A percentile compares a stretch with the other conserved stretches of the same genome.
Conservation (phyloP, 2,797 vertebrate genomes). For the Parauchenoglanis ngamensis region DNA sequence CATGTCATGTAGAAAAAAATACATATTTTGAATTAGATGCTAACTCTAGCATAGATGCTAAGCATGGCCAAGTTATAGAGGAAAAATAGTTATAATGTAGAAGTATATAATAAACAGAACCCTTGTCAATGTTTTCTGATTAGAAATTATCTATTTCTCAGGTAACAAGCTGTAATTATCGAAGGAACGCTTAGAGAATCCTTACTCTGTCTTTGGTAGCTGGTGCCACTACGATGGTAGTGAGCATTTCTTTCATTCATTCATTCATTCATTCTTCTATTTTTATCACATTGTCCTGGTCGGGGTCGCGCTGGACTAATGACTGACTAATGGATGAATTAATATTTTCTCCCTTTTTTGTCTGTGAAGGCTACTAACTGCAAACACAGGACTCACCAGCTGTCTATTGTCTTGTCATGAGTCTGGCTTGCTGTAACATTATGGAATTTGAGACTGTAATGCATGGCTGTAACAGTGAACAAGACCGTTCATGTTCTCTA, state of each 20-base stretch:
- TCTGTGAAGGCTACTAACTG: slow-evolving; percentile 22
- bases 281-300: not conserved
- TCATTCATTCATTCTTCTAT: not conserved
- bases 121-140: not conserved
- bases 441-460: not conserved
- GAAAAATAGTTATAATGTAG: not conserved
- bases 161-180: not conserved
- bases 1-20: not conserved
- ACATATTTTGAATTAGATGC: not conserved
- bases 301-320: not conserved
- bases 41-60: not conserved
- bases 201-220: not conserved
- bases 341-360: slow-evolving; percentile 8
- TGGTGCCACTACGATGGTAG: not conserved
- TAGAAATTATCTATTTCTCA: not conserved
- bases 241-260: not conserved
- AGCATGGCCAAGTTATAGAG: not conserved
- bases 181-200: not conserved
- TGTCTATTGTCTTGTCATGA: not conserved
- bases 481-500: not conserved
- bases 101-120: not conserved
- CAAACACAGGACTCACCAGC: not conserved
- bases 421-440: not conserved
- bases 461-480: not conserved
- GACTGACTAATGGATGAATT: slow-evolving; percentile 13